Percentiles rank a stretch among this genome's conserved stretches.
Conservation (phyloP, 2,113 vertebrate genomes). For the Nothobranchius kuhntae region DNA sequence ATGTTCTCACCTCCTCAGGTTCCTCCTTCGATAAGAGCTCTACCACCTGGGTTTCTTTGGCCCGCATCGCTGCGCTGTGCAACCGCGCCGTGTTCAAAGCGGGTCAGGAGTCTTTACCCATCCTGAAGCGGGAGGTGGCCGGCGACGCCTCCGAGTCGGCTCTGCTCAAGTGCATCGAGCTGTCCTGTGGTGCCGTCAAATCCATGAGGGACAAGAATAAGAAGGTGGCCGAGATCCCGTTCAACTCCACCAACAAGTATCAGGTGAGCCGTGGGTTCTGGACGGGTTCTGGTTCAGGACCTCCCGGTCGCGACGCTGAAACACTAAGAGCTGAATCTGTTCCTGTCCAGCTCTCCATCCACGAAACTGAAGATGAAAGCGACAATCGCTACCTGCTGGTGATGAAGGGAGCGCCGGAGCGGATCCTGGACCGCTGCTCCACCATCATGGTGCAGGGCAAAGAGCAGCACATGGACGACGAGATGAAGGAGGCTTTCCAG, state of each 20-base stretch:
- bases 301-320: background rate
- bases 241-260: conserved; percentile 86
- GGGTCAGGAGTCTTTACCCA: conserved; percentile 86
- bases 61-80: conserved; percentile 86
- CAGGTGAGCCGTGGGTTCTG: conserved; percentile 69
- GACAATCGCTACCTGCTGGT: conserved; percentile 88
- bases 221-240: conserved; percentile 91
- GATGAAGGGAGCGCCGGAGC: conserved; percentile 93
- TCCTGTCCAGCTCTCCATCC: conserved; percentile 51
- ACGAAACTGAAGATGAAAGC: conserved; percentile 81
- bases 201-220: conserved; percentile 89
- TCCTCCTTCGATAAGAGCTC: conserved; percentile 92
- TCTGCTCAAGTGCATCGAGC: conserved; percentile 89
- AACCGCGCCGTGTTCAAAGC: conserved; percentile 91
- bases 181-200: conserved; percentile 87
- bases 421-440: conserved; percentile 89
- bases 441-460: conserved; percentile 89
- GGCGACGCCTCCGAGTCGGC: conserved; percentile 91
- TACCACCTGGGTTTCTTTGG: conserved; percentile 86
- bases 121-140: conserved; percentile 87
- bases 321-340: background rate
- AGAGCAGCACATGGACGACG: conserved; percentile 88
- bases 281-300: too few species aligned
- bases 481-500: conserved; percentile 92
- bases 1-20: conserved; percentile 62